Base-by-base conservation (phyloP, 2,797 vertebrate species). In the Pseudochirops corinnae region DNA sequence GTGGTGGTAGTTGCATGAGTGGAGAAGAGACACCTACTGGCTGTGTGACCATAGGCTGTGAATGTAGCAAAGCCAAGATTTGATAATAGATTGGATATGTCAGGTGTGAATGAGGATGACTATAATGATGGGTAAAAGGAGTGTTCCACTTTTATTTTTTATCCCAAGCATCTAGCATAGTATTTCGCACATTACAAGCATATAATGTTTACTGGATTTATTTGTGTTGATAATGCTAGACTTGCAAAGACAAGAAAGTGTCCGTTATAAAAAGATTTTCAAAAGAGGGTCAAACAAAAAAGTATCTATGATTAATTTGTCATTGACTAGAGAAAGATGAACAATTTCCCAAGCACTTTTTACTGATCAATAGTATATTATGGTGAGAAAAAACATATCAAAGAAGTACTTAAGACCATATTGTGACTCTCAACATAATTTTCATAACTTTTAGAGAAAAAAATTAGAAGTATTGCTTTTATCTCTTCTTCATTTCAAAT, bases 401-500 rank as follows among this genome's bases (percentile, higher is more conserved):
- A 74, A 74, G 62, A 74, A 74, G 33, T 74, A 74, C 1, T 39
- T 74, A 74, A n/a, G 5, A 18, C 24, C 33, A 18, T 39, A 39
- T 4, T 18, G 16, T 3, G 4, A n/a, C 5, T 4, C 0, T 74
- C 0, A 74, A 74, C 33, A 74, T 39, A 67, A 67, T n/a, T 67
- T 33, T 67, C 60, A 31, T 33, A 33, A 62, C 0, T 62, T 62
- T 62, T n/a, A 67, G 62, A n/a, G 62, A n/a, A 67, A 67, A 67
- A n/a, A 67, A 52, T 52, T 52, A 6, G 52, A 52, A 0, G 5
- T 52, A 52, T 52, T 52, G 52, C 52, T 52, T 52, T 97, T 98
- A 99, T 99, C 99, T 99, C 99, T 0, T 99, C 99, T 97, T 99
- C 99, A 0, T 98, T 99, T 82, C 99, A 99, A 98, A 99, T 99